Percentiles rank a stretch among this genome's conserved stretches.
Evolutionary conservation across 2,113 vertebrate species (phyloP).

Genomic region (Camelus dromedarius): DNA sequence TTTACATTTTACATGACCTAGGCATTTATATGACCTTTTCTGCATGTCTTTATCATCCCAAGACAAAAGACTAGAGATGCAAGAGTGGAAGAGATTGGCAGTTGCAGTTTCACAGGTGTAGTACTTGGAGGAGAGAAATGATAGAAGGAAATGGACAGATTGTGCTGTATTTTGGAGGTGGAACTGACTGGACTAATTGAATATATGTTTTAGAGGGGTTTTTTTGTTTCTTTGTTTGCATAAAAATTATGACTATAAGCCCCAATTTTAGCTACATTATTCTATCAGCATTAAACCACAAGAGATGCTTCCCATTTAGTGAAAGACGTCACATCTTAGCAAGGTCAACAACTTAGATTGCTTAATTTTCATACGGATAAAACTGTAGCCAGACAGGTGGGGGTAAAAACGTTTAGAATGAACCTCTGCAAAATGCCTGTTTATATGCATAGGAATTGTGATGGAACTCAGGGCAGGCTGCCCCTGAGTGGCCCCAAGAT

Average conservation of each 20-base stretch:
- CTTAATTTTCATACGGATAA: neutral
- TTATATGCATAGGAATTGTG: neutral
- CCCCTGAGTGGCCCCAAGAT: too few relatives aligned
- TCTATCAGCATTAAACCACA: neutral
- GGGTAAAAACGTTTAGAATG: neutral
- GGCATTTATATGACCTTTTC: neutral
- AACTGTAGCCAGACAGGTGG: neutral
- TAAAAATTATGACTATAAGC: neutral
- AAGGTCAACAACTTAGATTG: neutral
- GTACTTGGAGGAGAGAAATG: neutral
- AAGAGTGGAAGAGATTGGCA: neutral
- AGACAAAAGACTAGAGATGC: neutral
- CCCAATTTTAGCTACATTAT: neutral
- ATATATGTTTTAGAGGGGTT: neutral
- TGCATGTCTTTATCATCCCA: neutral
- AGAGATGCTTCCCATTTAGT: neutral
- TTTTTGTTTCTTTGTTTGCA: neutral
- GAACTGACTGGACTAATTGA: neutral
- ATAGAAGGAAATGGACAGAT: neutral
- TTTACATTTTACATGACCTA: neutral
- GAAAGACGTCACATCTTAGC: neutral
- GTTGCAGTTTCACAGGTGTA: neutral
- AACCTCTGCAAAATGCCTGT: neutral
- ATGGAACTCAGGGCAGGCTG: too few relatives aligned
- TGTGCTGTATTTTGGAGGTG: neutral